Base-by-base conservation (phyloP, 2,113 vertebrate species). In the Sisor rabdophorus region DNA sequence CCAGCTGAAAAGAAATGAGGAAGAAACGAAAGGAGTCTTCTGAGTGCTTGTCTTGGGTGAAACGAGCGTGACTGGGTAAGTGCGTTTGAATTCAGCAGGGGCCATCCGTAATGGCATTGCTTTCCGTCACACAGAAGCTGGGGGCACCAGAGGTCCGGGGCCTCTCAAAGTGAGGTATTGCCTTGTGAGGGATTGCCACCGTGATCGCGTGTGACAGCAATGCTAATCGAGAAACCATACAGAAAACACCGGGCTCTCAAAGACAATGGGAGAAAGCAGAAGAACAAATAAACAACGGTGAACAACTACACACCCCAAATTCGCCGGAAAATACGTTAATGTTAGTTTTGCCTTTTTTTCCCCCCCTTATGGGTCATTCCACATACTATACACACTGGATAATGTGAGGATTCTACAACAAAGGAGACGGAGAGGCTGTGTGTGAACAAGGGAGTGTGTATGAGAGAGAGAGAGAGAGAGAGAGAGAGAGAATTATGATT, bases 201-300 rank as follows among this genome's bases (percentile, higher is more conserved):
- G 79, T 87, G 84, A 90, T 89, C 28, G 55, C 55, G 85, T 88
- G 84, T 84, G 87, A 89, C 89, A 86, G 84, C 82, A 79, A 86
- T 77, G 77, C 84, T 89, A 89, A 89, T 88, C 78, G 80, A 86
- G 85, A 82, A 81, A 85, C 87, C 87, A 81, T 86, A 86, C 83
- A 72, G 81, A 89, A 86, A 86, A 88, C 44, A 50, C 82, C 77
- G 71, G 16, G 78, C 78, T 69, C 50, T 87, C 77, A 15, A 71
- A 50, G 56, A 76, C 71, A 55, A 65, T 68, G 22, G 48, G 65
- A 77, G 84, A 32, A 70, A 54, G 50, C 65, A 75, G 47, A 68
- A 60, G 80, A 73, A 58, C 79, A 75, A 76, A 71, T 65, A 73
- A 69, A 67, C 73, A 75, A 36, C 50, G 13, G 16, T 28, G 47